Conservation (phyloP, 1,140 invertebrate genomes). For the Venturia canescens region DNA sequence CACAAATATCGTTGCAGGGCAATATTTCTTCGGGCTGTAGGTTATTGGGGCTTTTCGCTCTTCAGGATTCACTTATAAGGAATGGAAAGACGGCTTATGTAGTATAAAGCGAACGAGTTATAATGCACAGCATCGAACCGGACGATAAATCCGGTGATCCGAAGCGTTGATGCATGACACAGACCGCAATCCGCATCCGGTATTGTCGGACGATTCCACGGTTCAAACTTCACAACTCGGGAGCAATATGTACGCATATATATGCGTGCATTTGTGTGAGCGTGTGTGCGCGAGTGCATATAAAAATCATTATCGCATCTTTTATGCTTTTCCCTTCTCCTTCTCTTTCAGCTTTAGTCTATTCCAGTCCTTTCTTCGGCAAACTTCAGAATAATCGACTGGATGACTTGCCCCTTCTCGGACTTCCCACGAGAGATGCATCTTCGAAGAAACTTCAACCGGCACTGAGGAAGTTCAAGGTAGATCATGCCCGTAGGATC, state of each 20-base stretch:
- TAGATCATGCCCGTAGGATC: no score
- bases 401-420: background rate
- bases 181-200: slow-evolving; percentile 77
- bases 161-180: slow-evolving; percentile 73
- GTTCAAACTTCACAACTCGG: slow-evolving; percentile 23
- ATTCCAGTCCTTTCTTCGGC: background rate
- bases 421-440: no score
- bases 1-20: no score
- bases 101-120: background rate
- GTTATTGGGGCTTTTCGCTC: background rate
- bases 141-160: slow-evolving; percentile 58
- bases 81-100: background rate
- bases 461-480: no score
- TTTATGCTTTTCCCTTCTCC: slow-evolving; percentile 1
- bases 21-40: background rate
- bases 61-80: background rate
- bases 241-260: background rate
- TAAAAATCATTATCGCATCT: background rate
- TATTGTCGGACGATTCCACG: slow-evolving; percentile 64
- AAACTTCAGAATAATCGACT: background rate
- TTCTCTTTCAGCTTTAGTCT: background rate
- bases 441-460: no score
- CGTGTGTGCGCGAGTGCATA: no score
- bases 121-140: slow-evolving; percentile 51
- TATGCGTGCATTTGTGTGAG: no score